phyloP scores from a whole-genome alignment of 2,113 vertebrate species.

The Pseudolaguvia tuberculata region DNA sequence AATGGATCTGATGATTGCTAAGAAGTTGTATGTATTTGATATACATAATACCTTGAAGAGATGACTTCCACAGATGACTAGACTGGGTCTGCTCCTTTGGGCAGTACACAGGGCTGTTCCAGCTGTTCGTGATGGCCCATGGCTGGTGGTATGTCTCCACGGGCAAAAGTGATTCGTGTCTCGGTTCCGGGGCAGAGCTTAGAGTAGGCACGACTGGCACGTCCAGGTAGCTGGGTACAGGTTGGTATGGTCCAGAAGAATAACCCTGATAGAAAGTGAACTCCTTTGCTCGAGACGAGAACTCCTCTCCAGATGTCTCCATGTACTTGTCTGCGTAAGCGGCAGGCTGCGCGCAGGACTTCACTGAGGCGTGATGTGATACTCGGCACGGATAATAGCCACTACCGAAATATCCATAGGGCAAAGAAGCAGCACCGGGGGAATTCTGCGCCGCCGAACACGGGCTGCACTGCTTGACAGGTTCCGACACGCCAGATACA shows the following conservation, averaged over 20 bases:
- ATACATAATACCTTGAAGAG: slow-evolving; percentile 77
- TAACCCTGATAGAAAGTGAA: slow-evolving; percentile 98
- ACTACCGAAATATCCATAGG: slow-evolving; percentile 96
- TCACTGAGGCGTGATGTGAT: slow-evolving; percentile 86
- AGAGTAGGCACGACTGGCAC: slow-evolving; percentile 89
- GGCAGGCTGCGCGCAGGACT: slow-evolving; percentile 86
- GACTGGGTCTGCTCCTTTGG: slow-evolving; percentile 92
- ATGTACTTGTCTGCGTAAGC: slow-evolving; percentile 90
- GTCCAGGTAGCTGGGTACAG: slow-evolving; percentile 91
- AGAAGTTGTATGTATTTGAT: not conserved
- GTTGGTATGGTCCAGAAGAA: slow-evolving; percentile 86
- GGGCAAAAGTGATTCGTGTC: slow-evolving; percentile 87
- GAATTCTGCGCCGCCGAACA: slow-evolving; percentile 89
- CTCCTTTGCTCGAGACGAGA: slow-evolving; percentile 89
- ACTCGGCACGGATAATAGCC: slow-evolving; percentile 94
- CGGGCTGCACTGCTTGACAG: slow-evolving; percentile 94
- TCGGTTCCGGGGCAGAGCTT: slow-evolving; percentile 81
- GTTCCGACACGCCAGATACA: slow-evolving; percentile 82
- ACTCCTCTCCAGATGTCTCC: slow-evolving; percentile 94
- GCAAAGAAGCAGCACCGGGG: slow-evolving; percentile 86
- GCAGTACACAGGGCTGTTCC: slow-evolving; percentile 97
- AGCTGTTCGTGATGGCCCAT: slow-evolving; percentile 91
- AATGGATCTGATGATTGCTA: too few species aligned
- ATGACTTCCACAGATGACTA: slow-evolving; percentile 90
- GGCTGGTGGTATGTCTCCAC: slow-evolving; percentile 98